A percentile compares a stretch with the other conserved stretches of the same genome.
Evolutionary conservation across 37 sponge, comb jelly and placozoan species (phyloP).

Genomic region (Spongilla lacustris): DNA sequence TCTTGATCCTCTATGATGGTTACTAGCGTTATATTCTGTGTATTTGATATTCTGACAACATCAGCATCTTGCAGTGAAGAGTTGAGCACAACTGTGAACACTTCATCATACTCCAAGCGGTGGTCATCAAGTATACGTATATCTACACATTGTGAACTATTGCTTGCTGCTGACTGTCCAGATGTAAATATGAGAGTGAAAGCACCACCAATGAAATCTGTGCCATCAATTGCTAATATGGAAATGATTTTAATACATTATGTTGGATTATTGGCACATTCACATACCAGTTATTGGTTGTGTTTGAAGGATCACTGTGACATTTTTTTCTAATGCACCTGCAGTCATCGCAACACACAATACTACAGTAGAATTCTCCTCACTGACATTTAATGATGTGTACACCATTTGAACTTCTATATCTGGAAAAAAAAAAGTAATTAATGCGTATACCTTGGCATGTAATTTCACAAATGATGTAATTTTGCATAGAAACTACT

Average conservation of each 20-base stretch:
- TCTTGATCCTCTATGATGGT: not conserved
- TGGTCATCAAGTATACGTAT: not conserved
- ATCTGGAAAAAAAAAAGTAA: not conserved
- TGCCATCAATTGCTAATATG: not conserved
- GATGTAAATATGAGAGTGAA: not conserved
- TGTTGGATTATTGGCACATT: too few species aligned
- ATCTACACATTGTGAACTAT: not conserved
- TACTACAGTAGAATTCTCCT: not conserved
- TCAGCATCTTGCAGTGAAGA: not conserved
- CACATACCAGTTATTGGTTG: not conserved
- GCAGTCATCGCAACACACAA: not conserved
- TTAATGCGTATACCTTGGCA: too few species aligned
- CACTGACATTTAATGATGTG: not conserved
- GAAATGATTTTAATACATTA: too few species aligned
- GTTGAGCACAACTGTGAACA: not conserved
- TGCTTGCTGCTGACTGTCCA: not conserved
- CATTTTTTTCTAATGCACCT: not conserved
- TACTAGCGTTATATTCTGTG: not conserved
- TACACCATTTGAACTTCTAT: not conserved
- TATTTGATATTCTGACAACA: not conserved
- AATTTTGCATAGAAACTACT: too few species aligned
- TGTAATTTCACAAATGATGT: too few species aligned
- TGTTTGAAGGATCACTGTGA: not conserved
- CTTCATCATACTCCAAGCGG: not conserved
- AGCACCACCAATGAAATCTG: not conserved